Conservation (phyloP, 2,113 vertebrate species). For the Hydropotes inermis region DNA sequence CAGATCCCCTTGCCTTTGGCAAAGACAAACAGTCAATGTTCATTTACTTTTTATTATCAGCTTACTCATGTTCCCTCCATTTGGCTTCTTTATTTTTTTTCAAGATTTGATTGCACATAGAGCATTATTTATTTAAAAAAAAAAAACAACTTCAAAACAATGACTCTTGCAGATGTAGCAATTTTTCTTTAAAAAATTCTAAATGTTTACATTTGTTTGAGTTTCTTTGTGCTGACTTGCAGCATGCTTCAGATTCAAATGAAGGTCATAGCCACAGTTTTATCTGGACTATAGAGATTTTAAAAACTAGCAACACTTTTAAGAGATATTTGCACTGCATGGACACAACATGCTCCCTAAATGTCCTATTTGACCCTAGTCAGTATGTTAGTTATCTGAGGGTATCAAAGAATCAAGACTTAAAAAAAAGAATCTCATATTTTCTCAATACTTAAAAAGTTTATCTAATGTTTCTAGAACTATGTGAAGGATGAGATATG, state of each 20-base stretch:
- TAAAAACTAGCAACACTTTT: background rate
- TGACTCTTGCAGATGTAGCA: background rate
- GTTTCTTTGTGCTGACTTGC: background rate
- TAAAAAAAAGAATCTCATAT: background rate
- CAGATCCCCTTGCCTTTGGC: background rate
- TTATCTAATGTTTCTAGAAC: background rate
- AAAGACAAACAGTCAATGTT: background rate
- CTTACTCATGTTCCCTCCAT: background rate
- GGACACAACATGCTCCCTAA: background rate
- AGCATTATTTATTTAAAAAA: background rate
- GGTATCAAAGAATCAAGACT: background rate
- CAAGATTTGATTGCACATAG: background rate
- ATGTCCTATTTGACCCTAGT: background rate
- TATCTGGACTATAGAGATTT: background rate
- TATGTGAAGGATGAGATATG: background rate
- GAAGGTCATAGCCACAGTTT: constrained; percentile 20
- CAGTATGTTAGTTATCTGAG: background rate
- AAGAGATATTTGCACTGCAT: background rate
- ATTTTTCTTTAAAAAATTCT: background rate
- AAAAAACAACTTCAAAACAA: background rate
- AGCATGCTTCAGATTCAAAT: constrained; percentile 12
- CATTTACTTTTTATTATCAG: background rate
- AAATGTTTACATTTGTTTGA: constrained; percentile 16
- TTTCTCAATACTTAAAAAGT: constrained; percentile 6
- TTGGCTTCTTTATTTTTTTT: background rate